Evolutionary conservation across 2,797 vertebrate genomes (phyloP).

Genomic region (Kryptopterus vitreolus): DNA sequence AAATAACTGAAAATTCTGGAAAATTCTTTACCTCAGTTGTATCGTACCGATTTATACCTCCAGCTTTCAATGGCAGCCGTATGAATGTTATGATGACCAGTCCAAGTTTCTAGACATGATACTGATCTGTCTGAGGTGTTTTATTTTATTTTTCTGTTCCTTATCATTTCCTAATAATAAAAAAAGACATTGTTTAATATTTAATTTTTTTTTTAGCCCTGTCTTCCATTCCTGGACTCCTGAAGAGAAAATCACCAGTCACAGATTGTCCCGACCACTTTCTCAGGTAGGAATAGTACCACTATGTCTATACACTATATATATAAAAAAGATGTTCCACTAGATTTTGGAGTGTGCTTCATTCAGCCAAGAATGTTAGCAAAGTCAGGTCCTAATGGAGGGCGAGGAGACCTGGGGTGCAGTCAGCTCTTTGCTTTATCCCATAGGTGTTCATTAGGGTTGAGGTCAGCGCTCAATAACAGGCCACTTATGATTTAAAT

Average conservation of each 20-base stretch:
- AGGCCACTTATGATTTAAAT: too few relatives aligned
- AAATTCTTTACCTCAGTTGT: background rate
- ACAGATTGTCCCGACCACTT: conserved; percentile 69
- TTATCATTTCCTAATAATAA: background rate
- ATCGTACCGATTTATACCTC: background rate
- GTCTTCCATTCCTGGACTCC: conserved; percentile 73
- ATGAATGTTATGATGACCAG: background rate
- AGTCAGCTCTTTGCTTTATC: too few relatives aligned
- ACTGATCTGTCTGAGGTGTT: background rate
- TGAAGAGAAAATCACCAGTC: conserved; percentile 68
- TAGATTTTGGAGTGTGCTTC: too few relatives aligned
- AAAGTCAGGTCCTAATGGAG: too few relatives aligned
- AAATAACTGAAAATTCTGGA: background rate
- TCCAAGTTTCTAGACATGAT: background rate
- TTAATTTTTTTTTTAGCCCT: conserved; percentile 59
- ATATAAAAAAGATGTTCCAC: too few relatives aligned
- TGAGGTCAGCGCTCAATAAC: too few relatives aligned
- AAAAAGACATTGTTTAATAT: too few relatives aligned
- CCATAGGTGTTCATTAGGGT: too few relatives aligned
- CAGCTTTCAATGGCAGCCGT: background rate
- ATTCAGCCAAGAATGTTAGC: too few relatives aligned
- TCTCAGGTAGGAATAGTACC: conserved; percentile 71
- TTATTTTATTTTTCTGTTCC: background rate
- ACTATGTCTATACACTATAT: background rate
- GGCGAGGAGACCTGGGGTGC: too few relatives aligned